Evolutionary conservation across 2,888 invertebrate species (phyloP), one percentile per base, ranked within the genome.

Genomic region (Sarcophaga rosellei): DNA sequence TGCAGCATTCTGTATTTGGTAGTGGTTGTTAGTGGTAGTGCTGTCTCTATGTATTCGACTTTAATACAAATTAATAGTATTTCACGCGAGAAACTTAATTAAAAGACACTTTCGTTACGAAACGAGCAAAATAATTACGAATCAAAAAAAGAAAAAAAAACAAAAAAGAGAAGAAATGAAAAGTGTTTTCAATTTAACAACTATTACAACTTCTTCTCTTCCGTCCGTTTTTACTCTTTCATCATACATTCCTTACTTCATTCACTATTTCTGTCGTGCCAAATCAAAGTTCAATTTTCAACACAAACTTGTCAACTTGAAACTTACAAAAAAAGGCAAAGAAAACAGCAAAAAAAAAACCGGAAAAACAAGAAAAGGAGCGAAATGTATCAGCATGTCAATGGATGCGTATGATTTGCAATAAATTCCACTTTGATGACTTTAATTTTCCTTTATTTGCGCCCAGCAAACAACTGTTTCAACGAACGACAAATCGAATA

Each of bases 361-460:
- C 8, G 66, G 23, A 79, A 45, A n/a, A 66, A 8, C 66, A 45
- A 44, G 21, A 47, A 66, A 12, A 74, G 25, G 66, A 68, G 21
- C 15, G n/a, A 61, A 61, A 61, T 11, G 61, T 65, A 35, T 17
- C 53, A 53, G 53, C 65, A n/a, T 77, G 77, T 80, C 81, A 77
- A 77, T 73, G 79, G 81, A 81, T 66, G 88, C 81, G 81, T 85
- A 70, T 85, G 87, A 87, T 85, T 85, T 84, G 79, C 85, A 82
- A 85, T 88, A 85, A 88, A 85, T 87, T 88, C 87, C 87, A 66
- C 81, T 66, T 77, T 70, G 72, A 45, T 84, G 87, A 78, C 61
- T 84, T 81, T 21, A 75, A 75, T 81, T 69, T 74, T 74, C 59
- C 63, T 59, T 45, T 72, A 80, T 53, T 75, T 66, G 35, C 12